Evolutionary conservation across 2,797 vertebrate species (phyloP), one percentile per base, ranked within the genome.

Genomic region (Xiphophorus birchmanni): DNA sequence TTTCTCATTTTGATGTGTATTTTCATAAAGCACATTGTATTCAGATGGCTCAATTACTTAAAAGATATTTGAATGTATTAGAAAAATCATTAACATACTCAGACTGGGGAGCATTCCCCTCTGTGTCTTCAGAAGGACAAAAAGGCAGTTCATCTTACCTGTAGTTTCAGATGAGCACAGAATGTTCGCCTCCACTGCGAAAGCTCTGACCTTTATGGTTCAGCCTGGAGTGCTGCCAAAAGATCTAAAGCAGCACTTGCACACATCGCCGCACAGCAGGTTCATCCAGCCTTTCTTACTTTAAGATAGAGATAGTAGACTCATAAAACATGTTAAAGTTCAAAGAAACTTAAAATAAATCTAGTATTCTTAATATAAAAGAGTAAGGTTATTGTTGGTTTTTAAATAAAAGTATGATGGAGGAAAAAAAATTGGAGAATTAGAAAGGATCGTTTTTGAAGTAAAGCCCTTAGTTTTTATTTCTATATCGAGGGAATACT

Each of bases 171-270:
- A 79, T 21, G 48, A 74, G 37, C 77, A 6, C 26, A 81, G 37
- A 76, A 71, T n/a, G 18, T 52, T 12, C 54, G 52, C 26, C 71
- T 85, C 84, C 76, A 72, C 40, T 69, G 26, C 37, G 50, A 60
- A 86, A 74, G 80, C 29, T 6, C 26, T 80, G 47, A 79, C 79
- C 78, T 80, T 84, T 78, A 65, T 0, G 1, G 5, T 74, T 81
- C 75, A 26, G 13, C 35, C 72, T 72, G 17, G n/a, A 81, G 56
- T 73, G 78, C 65, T 83, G 72, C 37, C 13, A 77, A 77, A 80
- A 58, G 42, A 80, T 47, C 45, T 78, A 42, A 44, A 23, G 42
- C 44, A 63, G 23, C 8, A 67, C 35, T 60, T 47, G 32, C 42
- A 45, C 40, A 65, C 76, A 60, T 67, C 44, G 63, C 56, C 60